Percentiles rank a stretch among this genome's conserved stretches.
Evolutionary conservation across 2,888 invertebrate species (phyloP).

Genomic region (Nephrotoma flavescens): DNA sequence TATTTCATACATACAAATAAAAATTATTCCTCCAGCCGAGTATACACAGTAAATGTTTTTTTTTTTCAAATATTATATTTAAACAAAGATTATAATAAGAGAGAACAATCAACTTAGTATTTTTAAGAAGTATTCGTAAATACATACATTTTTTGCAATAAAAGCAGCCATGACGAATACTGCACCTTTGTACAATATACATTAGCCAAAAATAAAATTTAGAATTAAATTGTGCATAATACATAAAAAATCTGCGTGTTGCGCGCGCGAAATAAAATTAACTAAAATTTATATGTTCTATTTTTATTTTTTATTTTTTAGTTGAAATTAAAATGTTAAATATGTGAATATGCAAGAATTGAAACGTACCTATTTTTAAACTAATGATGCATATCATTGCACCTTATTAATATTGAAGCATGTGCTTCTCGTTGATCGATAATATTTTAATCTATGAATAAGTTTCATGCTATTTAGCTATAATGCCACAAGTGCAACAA

Average conservation of each 20-base stretch:
- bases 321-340: background rate
- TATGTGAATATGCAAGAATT: background rate
- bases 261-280: background rate
- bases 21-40: background rate
- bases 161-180: background rate
- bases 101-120: background rate
- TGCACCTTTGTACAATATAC: background rate
- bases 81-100: background rate
- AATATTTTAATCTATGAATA: background rate
- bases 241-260: background rate
- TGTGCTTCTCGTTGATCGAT: background rate
- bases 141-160: background rate
- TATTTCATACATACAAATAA: background rate
- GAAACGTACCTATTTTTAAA: background rate
- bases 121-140: background rate
- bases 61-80: background rate
- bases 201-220: background rate
- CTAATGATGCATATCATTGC: background rate
- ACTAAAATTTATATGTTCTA: background rate
- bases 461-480: background rate
- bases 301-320: background rate
- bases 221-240: background rate
- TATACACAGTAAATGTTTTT: background rate
- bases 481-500: background rate
- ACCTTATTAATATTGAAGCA: background rate